A percentile compares a stretch with the other conserved stretches of the same genome.
These are phyloP conservation scores for Acronicta leporina DNA, from an alignment of 2,888 invertebrate species.

Conservation along the genomic window DNA sequence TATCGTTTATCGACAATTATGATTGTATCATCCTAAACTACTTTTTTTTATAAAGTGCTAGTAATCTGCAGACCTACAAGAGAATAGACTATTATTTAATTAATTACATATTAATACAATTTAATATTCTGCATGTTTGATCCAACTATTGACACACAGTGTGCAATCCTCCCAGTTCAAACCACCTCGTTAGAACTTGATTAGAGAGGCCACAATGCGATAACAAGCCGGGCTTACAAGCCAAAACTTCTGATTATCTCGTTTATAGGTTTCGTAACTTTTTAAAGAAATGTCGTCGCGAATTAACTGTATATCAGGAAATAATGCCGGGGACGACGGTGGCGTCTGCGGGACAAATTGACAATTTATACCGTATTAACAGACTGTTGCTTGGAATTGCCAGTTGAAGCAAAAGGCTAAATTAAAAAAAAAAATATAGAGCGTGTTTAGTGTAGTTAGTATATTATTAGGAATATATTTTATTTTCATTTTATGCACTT, in stretches of 20 bases:
- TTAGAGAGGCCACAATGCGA: conserved; percentile 75
- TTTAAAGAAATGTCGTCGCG: conserved; percentile 64
- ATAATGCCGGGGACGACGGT: conserved; percentile 45
- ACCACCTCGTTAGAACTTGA: conserved; percentile 77
- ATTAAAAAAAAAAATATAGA: no score
- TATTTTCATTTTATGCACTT: no score
- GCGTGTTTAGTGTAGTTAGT: conserved; percentile 2
- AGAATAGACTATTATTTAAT: no score
- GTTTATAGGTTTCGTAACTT: conserved; percentile 61
- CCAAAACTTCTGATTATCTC: conserved; percentile 72
- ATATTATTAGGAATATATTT: background rate
- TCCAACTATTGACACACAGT: conserved; percentile 39
- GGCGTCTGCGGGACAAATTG: conserved; percentile 54
- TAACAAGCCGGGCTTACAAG: conserved; percentile 62
- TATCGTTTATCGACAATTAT: no score
- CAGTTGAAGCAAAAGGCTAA: conserved; percentile 30
- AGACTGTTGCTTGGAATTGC: conserved; percentile 46
- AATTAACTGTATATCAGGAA: conserved; percentile 59
- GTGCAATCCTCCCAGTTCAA: conserved; percentile 51
- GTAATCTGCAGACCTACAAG: no score
- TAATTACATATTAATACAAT: background rate
- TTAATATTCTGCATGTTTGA: conserved; percentile 4
- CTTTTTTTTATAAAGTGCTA: no score
- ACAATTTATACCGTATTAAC: conserved; percentile 54
- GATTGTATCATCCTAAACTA: no score